These are phyloP conservation scores for Psilopogon haemacephalus DNA, from an alignment of 2,113 vertebrate species.

Conservation along the genomic window DNA sequence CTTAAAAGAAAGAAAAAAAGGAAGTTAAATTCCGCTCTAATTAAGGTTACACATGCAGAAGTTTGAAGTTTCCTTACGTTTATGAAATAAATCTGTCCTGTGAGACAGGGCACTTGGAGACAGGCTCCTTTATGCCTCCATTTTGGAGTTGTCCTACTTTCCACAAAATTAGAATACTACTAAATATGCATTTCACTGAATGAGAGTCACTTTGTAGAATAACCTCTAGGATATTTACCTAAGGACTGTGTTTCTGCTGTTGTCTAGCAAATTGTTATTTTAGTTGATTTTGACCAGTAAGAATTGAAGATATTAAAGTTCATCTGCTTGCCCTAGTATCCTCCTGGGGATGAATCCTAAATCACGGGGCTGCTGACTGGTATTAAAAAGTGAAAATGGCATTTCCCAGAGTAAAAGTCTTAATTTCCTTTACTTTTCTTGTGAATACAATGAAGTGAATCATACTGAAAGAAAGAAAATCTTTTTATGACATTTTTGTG, in stretches of 20 bases:
- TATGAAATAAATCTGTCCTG: neutral
- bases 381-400: neutral
- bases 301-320: neutral
- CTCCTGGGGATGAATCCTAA: neutral
- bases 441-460: neutral
- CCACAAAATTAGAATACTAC: neutral
- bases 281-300: neutral
- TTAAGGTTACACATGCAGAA: neutral
- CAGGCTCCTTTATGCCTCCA: neutral
- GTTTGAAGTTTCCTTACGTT: neutral
- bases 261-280: neutral
- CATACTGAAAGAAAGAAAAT: constrained; percentile 19
- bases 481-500: constrained; percentile 41
- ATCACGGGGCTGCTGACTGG: constrained; percentile 14
- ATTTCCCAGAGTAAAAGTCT: constrained; percentile 15
- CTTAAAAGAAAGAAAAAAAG: neutral
- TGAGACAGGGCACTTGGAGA: neutral
- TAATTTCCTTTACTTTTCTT: constrained; percentile 51
- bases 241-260: neutral
- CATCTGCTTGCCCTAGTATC: neutral
- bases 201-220: neutral
- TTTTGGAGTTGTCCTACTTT: neutral
- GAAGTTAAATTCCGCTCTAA: neutral
- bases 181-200: neutral
- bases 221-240: neutral